A percentile compares a stretch with the other conserved stretches of the same genome.
Evolutionary conservation across 2,113 vertebrate species (phyloP).

Genomic region (Thomomys bottae): DNA sequence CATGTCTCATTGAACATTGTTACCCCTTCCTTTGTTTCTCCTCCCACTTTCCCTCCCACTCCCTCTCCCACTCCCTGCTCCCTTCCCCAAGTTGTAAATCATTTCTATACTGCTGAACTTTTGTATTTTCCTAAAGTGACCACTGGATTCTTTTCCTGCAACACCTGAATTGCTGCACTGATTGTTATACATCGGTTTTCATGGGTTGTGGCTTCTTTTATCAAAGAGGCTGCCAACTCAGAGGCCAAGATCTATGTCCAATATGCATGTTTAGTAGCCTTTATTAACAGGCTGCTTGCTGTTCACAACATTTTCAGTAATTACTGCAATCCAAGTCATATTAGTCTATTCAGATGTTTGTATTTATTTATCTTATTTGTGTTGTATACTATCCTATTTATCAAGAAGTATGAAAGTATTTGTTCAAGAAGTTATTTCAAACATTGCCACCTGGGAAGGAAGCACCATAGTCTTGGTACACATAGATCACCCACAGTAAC

Average conservation of each 20-base stretch:
- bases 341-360: neutral
- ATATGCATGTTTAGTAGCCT: neutral
- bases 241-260: neutral
- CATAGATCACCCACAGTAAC: neutral
- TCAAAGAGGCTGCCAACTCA: neutral
- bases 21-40: too few species aligned
- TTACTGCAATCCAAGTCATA: neutral
- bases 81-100: too few species aligned
- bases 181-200: neutral
- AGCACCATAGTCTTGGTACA: neutral
- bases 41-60: too few species aligned
- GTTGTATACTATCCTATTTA: neutral
- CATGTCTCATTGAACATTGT: too few species aligned
- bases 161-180: neutral
- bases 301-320: neutral
- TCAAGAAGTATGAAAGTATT: neutral
- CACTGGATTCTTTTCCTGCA: neutral
- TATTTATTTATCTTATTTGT: neutral
- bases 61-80: too few species aligned
- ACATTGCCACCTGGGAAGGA: neutral
- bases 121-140: neutral
- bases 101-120: neutral
- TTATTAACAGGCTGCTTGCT: neutral
- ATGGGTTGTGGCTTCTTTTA: neutral
- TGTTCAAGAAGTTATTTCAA: slow-evolving; percentile 35